Conservation (phyloP, 2,888 invertebrate species). For the Flexamia atlantica region DNA sequence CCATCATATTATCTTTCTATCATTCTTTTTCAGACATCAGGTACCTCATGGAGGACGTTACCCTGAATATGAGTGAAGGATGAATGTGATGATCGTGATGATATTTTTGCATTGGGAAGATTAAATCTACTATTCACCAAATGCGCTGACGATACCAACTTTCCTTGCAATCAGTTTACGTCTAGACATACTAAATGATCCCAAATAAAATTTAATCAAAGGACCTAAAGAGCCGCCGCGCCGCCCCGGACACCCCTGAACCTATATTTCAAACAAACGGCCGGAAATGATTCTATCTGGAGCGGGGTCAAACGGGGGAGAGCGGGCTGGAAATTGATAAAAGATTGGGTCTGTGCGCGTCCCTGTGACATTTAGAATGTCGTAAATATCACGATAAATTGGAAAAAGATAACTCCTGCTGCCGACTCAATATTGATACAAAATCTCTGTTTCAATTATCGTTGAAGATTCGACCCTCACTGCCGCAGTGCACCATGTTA, state of each 20-base stretch:
- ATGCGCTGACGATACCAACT: too few relatives aligned
- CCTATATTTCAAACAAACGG: conserved; percentile 43
- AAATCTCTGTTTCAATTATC: background rate
- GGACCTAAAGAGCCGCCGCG: conserved; percentile 5
- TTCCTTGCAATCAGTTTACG: background rate
- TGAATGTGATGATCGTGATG: too few relatives aligned
- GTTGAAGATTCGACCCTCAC: background rate
- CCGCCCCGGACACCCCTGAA: background rate
- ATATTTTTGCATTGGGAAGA: too few relatives aligned
- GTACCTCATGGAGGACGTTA: too few relatives aligned
- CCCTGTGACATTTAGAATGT: conserved; percentile 27
- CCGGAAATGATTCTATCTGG: conserved; percentile 40
- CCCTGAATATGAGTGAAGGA: too few relatives aligned
- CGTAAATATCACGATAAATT: conserved; percentile 42
- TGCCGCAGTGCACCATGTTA: too few relatives aligned
- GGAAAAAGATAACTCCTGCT: conserved; percentile 30
- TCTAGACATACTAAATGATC: background rate
- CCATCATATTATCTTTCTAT: too few relatives aligned
- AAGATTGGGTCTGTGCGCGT: conserved; percentile 27
- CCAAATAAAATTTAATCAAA: conserved; percentile 41
- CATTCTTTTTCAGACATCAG: too few relatives aligned
- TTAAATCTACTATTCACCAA: too few relatives aligned
- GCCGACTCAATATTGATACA: background rate
- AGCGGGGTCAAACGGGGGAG: conserved; percentile 37
- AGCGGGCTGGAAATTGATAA: conserved; percentile 38